These are phyloP conservation scores for Ptychochromis oligacanthus DNA, from an alignment of 2,113 vertebrate species.

Conservation along the genomic window DNA sequence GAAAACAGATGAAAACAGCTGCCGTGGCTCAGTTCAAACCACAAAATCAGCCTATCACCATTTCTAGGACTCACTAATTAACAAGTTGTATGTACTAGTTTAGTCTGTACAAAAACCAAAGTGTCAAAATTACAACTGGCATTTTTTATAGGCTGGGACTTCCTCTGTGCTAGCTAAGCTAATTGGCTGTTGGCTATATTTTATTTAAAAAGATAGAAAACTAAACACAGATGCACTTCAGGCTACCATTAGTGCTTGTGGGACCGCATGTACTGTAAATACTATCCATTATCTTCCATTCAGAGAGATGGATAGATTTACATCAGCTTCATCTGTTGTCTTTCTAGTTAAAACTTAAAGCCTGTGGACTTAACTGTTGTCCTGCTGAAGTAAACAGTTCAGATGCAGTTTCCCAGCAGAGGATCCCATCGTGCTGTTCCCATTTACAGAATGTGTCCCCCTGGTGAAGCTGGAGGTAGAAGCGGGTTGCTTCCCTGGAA, in stretches of 20 bases:
- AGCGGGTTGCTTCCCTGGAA: constrained; percentile 64
- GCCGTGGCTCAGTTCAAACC: neutral
- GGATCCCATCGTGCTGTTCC: constrained; percentile 33
- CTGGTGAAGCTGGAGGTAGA: constrained; percentile 61
- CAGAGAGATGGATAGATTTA: neutral
- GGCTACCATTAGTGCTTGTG: neutral
- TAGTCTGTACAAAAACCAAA: neutral
- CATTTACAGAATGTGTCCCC: constrained; percentile 52
- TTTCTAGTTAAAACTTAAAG: constrained; percentile 5
- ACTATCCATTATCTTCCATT: neutral
- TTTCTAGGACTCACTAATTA: neutral
- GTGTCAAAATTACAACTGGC: no score
- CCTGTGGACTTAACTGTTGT: constrained; percentile 9
- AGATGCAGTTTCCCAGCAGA: constrained; percentile 52
- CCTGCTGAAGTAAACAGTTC: constrained; percentile 22
- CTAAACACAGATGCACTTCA: neutral
- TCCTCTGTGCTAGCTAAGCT: no score
- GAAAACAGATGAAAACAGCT: neutral
- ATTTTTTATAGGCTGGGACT: no score
- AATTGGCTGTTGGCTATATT: neutral
- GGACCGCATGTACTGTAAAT: neutral
- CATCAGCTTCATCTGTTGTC: neutral
- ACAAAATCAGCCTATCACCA: neutral
- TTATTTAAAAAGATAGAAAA: neutral
- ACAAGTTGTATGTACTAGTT: neutral